Evolutionary conservation across 2,113 vertebrate genomes (phyloP), one percentile per base, ranked within the genome.

Genomic region (Pampusana beccarii): DNA sequence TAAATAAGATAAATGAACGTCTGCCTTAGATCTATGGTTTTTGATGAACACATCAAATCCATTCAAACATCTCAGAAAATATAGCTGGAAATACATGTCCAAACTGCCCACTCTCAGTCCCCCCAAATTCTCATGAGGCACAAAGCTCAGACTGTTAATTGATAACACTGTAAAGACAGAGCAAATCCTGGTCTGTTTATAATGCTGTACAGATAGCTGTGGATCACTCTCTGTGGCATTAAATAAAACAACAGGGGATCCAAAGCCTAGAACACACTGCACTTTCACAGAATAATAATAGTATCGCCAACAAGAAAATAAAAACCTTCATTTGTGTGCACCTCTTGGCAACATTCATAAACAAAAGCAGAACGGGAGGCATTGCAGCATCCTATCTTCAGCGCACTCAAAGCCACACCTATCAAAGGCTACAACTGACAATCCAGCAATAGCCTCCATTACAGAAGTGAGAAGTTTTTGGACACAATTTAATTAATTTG

Each of bases 351-450:
- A 80, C 48, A 74, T 86, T 29, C 46, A 86, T 13, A 38, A 93
- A 80, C 36, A 60, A 84, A 81, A 67, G 61, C 16, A 92, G 73
- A 75, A 93, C 71, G 33, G 15, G 70, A 89, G 34, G n/a, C 60
- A 58, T 66, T 56, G 64, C 15, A 88, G 81, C 31, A 34, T 16
- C 4, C 1, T 34, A 57, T 40, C 57, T 93, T 53, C 69, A 72
- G 73, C 75, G 50, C 34, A 44, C 65, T 65, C 50, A 42, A 40
- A 80, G 58, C 26, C 64, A 60, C 60, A 51, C 44, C 72, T 61
- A 25, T 3, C 0, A 1, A 57, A 81, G 26, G 15, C 34, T 36
- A 66, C 7, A 46, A 36, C 14, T 3, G 6, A 66, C 25, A 50
- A 67, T 31, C 19, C 1, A 5, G 36, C 53, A 80, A 44, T 0